Evolutionary conservation across 2,797 vertebrate species (phyloP), one percentile per base, ranked within the genome.

Genomic region (Eulemur mongoz): DNA sequence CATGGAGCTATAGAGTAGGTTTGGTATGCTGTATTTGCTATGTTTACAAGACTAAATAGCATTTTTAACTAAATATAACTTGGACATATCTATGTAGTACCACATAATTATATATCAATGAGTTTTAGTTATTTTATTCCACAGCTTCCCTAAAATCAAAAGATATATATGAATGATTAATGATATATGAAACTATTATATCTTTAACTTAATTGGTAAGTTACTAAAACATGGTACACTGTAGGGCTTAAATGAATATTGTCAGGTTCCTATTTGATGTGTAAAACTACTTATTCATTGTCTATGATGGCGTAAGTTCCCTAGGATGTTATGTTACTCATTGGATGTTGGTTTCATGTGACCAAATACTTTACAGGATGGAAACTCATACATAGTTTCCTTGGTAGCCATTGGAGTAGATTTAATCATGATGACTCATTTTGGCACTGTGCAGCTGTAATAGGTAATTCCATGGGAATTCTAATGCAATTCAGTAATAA

Each of bases 371-470:
- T 91, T 89, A 52, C 40, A 73, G 59, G 73, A 91, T 86, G n/a
- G 52, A 88, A 96, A 96, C 84, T 95, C 78, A 95, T 54, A 82
- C 61, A 88, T 43, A 79, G 65, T 40, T 93, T 95, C 91, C 76
- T 97, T 90, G 88, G 76, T 95, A 97, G 95, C 85, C 92, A 84
- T 63, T 96, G 50, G 35, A 85, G 81, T 93, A 97, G 89, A 97
- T 73, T 75, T 79, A 90, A 95, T 91, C 54, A 85, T 45, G 75
- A 75, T 96, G 89, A 98, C 92, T 88, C 73, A 52, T 88, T 86
- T 50, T 87, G 88, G 81, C 65, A 92, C 82, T 92, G 27, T 75
- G 57, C 25, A 30, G 78, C 75, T 61, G 17, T 88, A 96, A 82
- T 91, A 94, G 95, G 54, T 63, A 75, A 82, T 97, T 96, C 90